Evolutionary conservation across 2,888 invertebrate species (phyloP).

Genomic region (Dryocosmus kuriphilus): DNA sequence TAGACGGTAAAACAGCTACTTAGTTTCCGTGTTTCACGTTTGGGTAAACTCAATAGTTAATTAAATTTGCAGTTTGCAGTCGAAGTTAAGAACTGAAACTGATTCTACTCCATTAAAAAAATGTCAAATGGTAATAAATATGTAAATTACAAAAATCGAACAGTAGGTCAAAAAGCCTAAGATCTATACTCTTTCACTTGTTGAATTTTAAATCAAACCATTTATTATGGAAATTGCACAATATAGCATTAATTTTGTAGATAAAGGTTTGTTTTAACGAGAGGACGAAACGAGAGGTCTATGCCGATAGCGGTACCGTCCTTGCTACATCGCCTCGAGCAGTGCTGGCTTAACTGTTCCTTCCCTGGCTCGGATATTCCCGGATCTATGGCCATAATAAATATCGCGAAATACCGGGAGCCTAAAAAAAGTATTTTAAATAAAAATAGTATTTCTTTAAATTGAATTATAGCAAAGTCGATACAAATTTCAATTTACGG

Average conservation of each 20-base stretch:
- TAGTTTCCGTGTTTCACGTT: not conserved
- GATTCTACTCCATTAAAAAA: no score
- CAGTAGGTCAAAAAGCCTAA: no score
- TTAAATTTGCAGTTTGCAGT: not conserved
- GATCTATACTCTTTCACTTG: not conserved
- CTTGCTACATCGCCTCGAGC: slow-evolving; percentile 69
- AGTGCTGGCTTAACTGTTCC: slow-evolving; percentile 61
- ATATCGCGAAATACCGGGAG: slow-evolving; percentile 41
- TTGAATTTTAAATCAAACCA: not conserved
- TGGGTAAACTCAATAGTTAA: not conserved
- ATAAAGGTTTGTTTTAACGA: slow-evolving; percentile 52
- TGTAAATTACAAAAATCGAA: no score
- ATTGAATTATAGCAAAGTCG: not conserved
- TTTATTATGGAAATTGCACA: no score
- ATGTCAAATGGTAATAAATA: no score
- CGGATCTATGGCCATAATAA: slow-evolving; percentile 50
- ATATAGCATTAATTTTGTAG: slow-evolving; percentile 41
- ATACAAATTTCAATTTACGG: not conserved
- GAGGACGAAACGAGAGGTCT: slow-evolving; percentile 57
- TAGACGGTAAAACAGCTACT: not conserved
- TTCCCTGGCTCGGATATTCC: slow-evolving; percentile 67
- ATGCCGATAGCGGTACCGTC: slow-evolving; percentile 70
- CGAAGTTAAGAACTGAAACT: not conserved
- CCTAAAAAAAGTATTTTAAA: not conserved
- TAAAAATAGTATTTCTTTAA: not conserved